These are phyloP conservation scores for Anarhynchus alexandrinus DNA, from an alignment of 2,113 vertebrate genomes.

Conservation along the genomic window DNA sequence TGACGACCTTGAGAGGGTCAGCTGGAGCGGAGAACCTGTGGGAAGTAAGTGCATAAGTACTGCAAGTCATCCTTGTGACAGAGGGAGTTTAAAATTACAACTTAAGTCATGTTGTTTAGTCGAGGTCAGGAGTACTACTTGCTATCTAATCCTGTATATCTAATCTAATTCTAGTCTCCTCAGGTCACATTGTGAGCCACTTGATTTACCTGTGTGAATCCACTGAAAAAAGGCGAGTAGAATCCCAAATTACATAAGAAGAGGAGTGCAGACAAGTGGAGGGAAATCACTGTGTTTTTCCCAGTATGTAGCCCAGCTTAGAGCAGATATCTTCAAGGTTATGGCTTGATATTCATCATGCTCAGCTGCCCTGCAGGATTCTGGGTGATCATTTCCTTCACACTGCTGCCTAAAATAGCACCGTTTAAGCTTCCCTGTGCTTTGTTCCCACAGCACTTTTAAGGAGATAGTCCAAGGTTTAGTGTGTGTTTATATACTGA, in stretches of 20 bases:
- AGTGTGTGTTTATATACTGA: background rate
- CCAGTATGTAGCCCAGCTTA: background rate
- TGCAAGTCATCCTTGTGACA: background rate
- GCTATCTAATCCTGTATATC: background rate
- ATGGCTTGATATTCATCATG: background rate
- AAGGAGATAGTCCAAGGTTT: background rate
- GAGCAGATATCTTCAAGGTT: background rate
- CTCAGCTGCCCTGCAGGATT: background rate
- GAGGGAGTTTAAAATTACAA: background rate
- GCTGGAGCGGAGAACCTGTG: slow-evolving; percentile 94
- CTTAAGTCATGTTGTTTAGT: background rate
- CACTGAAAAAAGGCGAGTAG: background rate
- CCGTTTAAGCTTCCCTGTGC: background rate
- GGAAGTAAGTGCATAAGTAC: slow-evolving; percentile 83
- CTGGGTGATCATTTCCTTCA: background rate
- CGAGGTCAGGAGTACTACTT: background rate
- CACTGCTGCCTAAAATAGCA: background rate
- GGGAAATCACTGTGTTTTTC: background rate
- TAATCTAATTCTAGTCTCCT: background rate
- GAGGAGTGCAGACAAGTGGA: background rate
- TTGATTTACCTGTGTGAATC: background rate
- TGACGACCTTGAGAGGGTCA: slow-evolving; percentile 88
- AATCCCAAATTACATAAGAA: background rate
- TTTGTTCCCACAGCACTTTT: background rate
- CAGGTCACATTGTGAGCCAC: background rate